phyloP scores from a whole-genome alignment of 53 echinoderm and acorn worm genomes.

The Astropecten irregularis region DNA sequence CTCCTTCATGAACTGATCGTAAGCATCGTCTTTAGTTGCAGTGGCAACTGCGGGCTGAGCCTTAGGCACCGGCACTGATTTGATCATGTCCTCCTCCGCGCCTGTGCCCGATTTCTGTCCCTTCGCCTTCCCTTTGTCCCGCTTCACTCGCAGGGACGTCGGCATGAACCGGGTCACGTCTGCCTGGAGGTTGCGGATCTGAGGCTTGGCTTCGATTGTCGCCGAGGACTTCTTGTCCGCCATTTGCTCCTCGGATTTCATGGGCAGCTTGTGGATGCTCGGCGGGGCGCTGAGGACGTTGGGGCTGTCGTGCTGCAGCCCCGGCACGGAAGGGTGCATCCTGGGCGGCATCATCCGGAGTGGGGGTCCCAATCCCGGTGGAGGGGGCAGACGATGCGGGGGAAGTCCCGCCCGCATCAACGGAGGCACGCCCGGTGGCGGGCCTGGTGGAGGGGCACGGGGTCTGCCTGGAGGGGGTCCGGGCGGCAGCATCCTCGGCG shows the following conservation, averaged over 20 bases:
- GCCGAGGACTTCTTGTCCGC: slow-evolving; percentile 81
- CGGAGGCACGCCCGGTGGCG: slow-evolving; percentile 90
- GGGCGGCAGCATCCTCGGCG: slow-evolving; percentile 80
- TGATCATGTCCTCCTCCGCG: slow-evolving; percentile 30
- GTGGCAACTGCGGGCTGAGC: slow-evolving; percentile 70
- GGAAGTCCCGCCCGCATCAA: slow-evolving; percentile 58
- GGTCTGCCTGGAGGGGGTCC: slow-evolving; percentile 91
- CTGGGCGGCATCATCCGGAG: slow-evolving; percentile 66
- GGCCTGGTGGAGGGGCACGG: slow-evolving; percentile 88
- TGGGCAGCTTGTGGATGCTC: slow-evolving; percentile 79
- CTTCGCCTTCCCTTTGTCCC: slow-evolving; percentile 78
- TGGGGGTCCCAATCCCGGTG: slow-evolving; percentile 53
- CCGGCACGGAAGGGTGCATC: slow-evolving; percentile 46
- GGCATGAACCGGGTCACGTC: slow-evolving; percentile 96
- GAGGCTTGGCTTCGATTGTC: slow-evolving; percentile 94
- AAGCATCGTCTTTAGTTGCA: slow-evolving; percentile 94
- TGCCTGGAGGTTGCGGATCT: slow-evolving; percentile 92
- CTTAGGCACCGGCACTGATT: slow-evolving; percentile 54
- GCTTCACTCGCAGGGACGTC: slow-evolving; percentile 79
- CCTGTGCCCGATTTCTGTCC: slow-evolving; percentile 30
- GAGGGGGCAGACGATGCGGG: slow-evolving; percentile 67
- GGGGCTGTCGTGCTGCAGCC: slow-evolving; percentile 76
- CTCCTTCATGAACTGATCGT: slow-evolving; percentile 97
- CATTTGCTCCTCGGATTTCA: slow-evolving; percentile 59
- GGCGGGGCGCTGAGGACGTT: slow-evolving; percentile 95